A percentile compares a stretch with the other conserved stretches of the same genome.
These are phyloP conservation scores for Matsumyia berberina DNA, from an alignment of 2,888 invertebrate genomes.

Conservation along the genomic window DNA sequence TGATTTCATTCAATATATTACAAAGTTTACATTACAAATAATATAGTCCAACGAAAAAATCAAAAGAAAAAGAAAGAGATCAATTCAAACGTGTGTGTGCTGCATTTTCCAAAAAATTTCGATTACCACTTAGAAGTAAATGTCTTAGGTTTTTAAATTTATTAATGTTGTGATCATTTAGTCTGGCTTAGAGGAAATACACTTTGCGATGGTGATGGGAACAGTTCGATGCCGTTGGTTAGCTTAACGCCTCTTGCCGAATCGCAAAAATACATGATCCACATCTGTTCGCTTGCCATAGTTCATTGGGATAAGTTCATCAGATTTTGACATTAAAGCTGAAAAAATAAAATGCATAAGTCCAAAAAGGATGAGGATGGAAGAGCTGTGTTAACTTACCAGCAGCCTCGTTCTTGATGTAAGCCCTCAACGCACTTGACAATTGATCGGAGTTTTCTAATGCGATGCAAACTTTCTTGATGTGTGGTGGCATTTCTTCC, in stretches of 20 bases:
- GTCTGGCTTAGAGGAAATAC: conserved; percentile 73
- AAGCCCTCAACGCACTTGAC: conserved; percentile 82
- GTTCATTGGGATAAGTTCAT: conserved; percentile 83
- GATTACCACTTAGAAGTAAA: conserved; percentile 45
- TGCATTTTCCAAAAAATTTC: conserved; percentile 60
- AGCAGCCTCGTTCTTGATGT: conserved; percentile 84
- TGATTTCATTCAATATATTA: conserved; percentile 68
- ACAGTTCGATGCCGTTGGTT: conserved; percentile 3
- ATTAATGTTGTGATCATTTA: conserved; percentile 32
- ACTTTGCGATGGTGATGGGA: conserved; percentile 64
- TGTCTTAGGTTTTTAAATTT: conserved; percentile 25
- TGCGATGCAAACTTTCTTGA: conserved; percentile 86
- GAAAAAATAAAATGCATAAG: conserved; percentile 20
- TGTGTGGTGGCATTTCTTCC: conserved; percentile 86
- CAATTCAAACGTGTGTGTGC: conserved; percentile 69
- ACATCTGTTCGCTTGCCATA: conserved; percentile 94
- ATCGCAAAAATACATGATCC: conserved; percentile 95
- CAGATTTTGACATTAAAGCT: conserved; percentile 83
- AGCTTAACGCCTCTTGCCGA: conserved; percentile 91
- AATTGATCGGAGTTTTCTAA: conserved; percentile 84
- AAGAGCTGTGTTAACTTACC: conserved; percentile 78
- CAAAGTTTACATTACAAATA: conserved; percentile 67
- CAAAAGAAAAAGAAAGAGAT: conserved; percentile 64
- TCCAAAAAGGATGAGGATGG: not conserved
- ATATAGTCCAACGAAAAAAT: conserved; percentile 62